These are phyloP conservation scores for Acleris sparsana DNA, from an alignment of 2,888 invertebrate genomes.

Conservation along the genomic window DNA sequence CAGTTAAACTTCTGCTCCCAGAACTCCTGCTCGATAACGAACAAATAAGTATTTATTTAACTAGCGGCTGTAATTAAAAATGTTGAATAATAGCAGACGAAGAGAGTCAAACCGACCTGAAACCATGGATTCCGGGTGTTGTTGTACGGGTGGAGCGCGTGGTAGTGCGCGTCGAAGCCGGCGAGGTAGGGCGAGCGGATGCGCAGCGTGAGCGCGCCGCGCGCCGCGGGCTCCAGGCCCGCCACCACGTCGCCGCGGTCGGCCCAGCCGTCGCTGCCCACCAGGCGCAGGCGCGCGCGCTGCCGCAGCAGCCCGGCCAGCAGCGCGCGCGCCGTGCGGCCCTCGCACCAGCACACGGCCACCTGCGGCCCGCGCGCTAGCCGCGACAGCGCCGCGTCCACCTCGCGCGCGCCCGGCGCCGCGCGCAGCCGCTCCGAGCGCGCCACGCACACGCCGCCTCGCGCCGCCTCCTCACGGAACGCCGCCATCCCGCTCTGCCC, in stretches of 20 bases:
- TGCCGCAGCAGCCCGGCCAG: constrained; percentile 84
- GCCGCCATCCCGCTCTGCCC: constrained; percentile 90
- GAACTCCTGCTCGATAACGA: constrained; percentile 85
- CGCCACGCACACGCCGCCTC: constrained; percentile 88
- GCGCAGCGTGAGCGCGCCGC: constrained; percentile 88
- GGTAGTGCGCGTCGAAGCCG: constrained; percentile 87
- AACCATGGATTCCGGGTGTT: constrained; percentile 89
- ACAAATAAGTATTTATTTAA: not conserved
- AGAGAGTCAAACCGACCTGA: constrained; percentile 48
- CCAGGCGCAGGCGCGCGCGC: constrained; percentile 85
- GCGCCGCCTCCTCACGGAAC: constrained; percentile 87
- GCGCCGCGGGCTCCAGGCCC: constrained; percentile 85
- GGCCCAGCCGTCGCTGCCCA: constrained; percentile 88
- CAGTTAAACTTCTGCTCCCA: constrained; percentile 90
- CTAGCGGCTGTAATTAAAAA: not conserved
- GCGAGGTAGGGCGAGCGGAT: constrained; percentile 88
- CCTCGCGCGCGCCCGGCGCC: constrained; percentile 46
- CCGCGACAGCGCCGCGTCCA: constrained; percentile 67
- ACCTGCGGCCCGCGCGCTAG: constrained; percentile 83
- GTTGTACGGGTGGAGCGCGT: constrained; percentile 84
- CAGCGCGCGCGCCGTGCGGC: constrained; percentile 86
- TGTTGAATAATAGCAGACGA: too few species aligned
- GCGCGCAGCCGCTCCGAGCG: constrained; percentile 71
- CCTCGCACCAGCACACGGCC: constrained; percentile 92
- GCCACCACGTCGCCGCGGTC: constrained; percentile 89